These are phyloP conservation scores for Vireo altiloquus DNA, from an alignment of 2,113 vertebrate species.

Conservation along the genomic window DNA sequence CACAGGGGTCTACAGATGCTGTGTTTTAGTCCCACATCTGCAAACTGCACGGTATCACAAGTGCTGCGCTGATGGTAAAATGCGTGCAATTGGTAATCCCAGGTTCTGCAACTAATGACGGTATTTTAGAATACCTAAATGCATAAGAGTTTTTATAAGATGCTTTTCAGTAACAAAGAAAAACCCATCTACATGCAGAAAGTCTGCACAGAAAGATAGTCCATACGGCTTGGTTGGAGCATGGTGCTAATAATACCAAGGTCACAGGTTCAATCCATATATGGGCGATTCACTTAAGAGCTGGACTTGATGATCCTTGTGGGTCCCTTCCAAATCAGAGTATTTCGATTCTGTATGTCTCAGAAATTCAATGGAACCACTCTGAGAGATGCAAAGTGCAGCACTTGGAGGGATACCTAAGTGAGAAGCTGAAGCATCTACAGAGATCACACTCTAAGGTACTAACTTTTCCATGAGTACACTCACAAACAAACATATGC, in stretches of 20 bases:
- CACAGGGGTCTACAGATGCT: not conserved
- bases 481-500: not conserved
- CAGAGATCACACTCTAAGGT: not conserved
- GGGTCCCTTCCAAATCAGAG: not conserved
- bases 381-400: not conserved
- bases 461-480: not conserved
- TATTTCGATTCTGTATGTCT: not conserved
- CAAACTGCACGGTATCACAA: not conserved
- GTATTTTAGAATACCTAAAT: not conserved
- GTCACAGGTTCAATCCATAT: not conserved
- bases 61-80: not conserved
- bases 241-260: not conserved
- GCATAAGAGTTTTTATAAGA: not conserved
- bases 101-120: not conserved
- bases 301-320: not conserved
- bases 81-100: not conserved
- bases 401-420: not conserved
- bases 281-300: not conserved
- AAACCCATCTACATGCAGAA: not conserved
- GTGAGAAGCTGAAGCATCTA: not conserved
- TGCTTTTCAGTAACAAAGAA: not conserved
- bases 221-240: accelerated
- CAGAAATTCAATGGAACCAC: not conserved
- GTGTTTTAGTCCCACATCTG: not conserved
- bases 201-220: not conserved